phyloP scores from a whole-genome alignment of 2,797 vertebrate genomes.

The Lepus townsendii region DNA sequence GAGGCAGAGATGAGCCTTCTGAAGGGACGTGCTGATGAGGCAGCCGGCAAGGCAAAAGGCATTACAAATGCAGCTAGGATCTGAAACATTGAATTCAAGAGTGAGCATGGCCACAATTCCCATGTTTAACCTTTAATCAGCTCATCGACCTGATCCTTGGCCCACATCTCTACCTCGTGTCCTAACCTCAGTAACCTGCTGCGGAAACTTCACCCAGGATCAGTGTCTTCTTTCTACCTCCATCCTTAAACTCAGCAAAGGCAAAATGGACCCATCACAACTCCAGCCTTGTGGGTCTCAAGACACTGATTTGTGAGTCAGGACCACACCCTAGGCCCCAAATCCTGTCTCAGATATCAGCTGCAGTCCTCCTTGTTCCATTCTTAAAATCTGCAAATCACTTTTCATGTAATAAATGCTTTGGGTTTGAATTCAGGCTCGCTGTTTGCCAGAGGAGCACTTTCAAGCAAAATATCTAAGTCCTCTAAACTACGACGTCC shows the following conservation, averaged over 20 bases:
- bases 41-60: background rate
- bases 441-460: background rate
- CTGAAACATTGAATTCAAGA: constrained; percentile 3
- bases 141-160: background rate
- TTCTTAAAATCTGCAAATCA: constrained; percentile 1
- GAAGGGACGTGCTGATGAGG: background rate
- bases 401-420: background rate
- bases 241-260: background rate
- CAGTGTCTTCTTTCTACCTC: background rate
- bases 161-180: background rate
- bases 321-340: background rate
- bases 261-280: background rate
- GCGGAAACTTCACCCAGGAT: background rate
- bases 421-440: constrained; percentile 10
- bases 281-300: background rate
- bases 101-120: background rate
- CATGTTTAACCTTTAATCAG: background rate
- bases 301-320: background rate
- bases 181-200: background rate
- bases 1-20: background rate
- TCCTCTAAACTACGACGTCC: background rate
- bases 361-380: background rate
- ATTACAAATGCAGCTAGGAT: background rate
- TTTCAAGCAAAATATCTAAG: background rate
- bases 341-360: background rate